A percentile compares a stretch with the other conserved stretches of the same genome.
Conservation (phyloP, 92 coral and sea anemone genomes). For the Bergia puertoricense region DNA sequence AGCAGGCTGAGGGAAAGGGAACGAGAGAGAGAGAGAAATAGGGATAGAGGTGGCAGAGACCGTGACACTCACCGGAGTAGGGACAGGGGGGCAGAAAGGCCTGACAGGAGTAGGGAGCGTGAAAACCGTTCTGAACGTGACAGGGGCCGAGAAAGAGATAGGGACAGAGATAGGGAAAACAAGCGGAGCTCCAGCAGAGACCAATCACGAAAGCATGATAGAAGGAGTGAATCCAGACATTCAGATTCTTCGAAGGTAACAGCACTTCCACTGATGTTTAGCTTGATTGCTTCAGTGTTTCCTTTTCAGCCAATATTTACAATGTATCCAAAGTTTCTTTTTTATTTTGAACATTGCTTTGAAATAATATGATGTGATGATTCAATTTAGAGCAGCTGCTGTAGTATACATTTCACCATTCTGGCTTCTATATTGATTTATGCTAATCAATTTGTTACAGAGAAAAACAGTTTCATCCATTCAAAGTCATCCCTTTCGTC, state of each 20-base stretch:
- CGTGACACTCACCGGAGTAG: conserved; percentile 37
- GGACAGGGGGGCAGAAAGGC: conserved; percentile 64
- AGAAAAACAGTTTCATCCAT: too few relatives aligned
- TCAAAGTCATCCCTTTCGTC: too few relatives aligned
- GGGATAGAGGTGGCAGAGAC: conserved; percentile 50
- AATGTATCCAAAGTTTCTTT: not conserved
- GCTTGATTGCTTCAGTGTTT: not conserved
- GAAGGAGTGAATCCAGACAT: conserved; percentile 80
- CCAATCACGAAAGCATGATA: conserved; percentile 68
- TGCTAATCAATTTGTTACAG: too few relatives aligned
- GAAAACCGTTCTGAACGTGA: conserved; percentile 23
- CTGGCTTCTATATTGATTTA: too few relatives aligned
- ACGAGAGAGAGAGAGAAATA: conserved; percentile 68
- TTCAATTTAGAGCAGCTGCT: too few relatives aligned
- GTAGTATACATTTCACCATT: too few relatives aligned
- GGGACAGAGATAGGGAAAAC: conserved; percentile 68
- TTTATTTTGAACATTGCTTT: not conserved
- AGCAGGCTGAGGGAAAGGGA: conserved; percentile 61
- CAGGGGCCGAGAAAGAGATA: conserved; percentile 35
- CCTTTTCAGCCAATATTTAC: not conserved
- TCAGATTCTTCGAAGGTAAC: conserved; percentile 69
- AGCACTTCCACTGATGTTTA: not conserved
- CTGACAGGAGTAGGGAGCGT: conserved; percentile 70
- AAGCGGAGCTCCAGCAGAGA: conserved; percentile 70
- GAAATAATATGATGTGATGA: not conserved